Base-by-base conservation (phyloP, 2,888 invertebrate species). In the Barypeithes pellucidus region DNA sequence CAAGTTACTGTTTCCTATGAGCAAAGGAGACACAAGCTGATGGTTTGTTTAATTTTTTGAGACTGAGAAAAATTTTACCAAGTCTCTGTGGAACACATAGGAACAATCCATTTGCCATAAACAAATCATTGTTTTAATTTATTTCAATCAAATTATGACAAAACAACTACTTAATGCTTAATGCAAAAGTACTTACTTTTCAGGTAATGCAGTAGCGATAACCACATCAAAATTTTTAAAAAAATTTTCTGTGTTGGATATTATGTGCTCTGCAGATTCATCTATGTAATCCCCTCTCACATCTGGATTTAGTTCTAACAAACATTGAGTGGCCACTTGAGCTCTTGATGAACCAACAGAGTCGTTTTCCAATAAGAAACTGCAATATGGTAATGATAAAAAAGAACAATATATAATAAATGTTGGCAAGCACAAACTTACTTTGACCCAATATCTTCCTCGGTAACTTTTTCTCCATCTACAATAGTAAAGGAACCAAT, bases 361-460 rank as follows among this genome's bases (percentile, higher is more conserved):
- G 20, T 94, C 91, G 73, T 89, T 87, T 82, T 96, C 95, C 81
- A 99, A 86, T 86, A 99, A 99, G 86, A 99, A 99, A 85, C 95
- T 95, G 79, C 69, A 83, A 80, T 5, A 7, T 29, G 14, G 24
- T n/a, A 52, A 52, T n/a, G 9, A 52, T 57, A 16, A 16, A 57
- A n/a, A n/a, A n/a, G n/a, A n/a, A n/a, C n/a, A n/a, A n/a, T n/a
- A n/a, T n/a, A n/a, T n/a, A n/a, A n/a, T n/a, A n/a, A n/a, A n/a
- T n/a, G n/a, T n/a, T n/a, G n/a, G n/a, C n/a, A n/a, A n/a, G n/a
- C 9, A n/a, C n/a, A 39, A 22, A 80, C 84, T 86, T 89, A 95
- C 95, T 99, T 99, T 81, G 94, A 93, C 20, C 97, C 98, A 75
- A 97, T 90, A 85, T 99, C 98, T 85, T 97, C 96, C 79, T 95